Conservation (phyloP, 2,888 invertebrate species). For the Zygothrica quintamaculata region DNA sequence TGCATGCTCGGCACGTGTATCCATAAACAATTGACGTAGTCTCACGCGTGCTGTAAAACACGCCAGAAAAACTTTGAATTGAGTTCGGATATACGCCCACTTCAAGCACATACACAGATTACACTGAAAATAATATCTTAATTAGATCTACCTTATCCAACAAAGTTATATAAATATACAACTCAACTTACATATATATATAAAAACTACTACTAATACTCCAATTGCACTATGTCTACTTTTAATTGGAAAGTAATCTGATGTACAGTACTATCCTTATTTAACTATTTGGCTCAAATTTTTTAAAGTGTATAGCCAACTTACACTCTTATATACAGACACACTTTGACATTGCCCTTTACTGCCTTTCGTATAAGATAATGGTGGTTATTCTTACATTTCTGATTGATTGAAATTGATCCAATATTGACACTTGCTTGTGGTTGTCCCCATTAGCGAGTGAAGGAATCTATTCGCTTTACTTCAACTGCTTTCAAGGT, state of each 20-base stretch:
- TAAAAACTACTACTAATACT: no score
- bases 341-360: conserved; percentile 25
- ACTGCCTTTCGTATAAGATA: conserved; percentile 3
- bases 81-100: not conserved
- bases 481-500: conserved; percentile 24
- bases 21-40: conserved; percentile 70
- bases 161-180: no score
- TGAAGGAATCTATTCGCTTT: conserved; percentile 21
- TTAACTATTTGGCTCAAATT: no score
- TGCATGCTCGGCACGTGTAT: conserved; percentile 68
- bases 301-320: conserved; percentile 9
- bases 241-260: no score
- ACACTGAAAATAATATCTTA: conserved; percentile 12
- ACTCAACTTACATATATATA: no score
- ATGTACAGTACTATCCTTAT: no score
- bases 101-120: conserved; percentile 4
- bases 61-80: conserved; percentile 2
- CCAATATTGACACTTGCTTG: not conserved
- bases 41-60: conserved; percentile 22
- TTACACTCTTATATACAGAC: conserved; percentile 7
- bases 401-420: conserved; percentile 26
- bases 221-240: no score
- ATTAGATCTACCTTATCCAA: no score
- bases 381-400: conserved; percentile 27
- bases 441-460: conserved; percentile 14